Evolutionary conservation across 2,113 vertebrate genomes (phyloP).

Genomic region (Paratilapia polleni): DNA sequence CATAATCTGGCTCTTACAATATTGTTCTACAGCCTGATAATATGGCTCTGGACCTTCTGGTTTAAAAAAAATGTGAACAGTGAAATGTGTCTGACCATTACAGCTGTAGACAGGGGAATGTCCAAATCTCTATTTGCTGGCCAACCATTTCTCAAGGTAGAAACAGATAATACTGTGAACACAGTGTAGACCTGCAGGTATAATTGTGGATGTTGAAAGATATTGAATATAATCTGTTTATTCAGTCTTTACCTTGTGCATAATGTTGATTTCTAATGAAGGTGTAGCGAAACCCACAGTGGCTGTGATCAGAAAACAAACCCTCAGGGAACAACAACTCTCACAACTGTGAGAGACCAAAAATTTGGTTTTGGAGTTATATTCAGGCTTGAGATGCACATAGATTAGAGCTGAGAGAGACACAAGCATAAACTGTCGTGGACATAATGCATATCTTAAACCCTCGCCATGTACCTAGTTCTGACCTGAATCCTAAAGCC

Average conservation of each 20-base stretch:
- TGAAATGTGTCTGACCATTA: background rate
- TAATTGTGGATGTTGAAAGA: constrained; percentile 11
- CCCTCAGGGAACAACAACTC: constrained; percentile 28
- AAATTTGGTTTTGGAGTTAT: constrained; percentile 20
- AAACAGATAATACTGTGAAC: constrained; percentile 4
- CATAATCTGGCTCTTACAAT: background rate
- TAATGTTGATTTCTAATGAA: constrained; percentile 58
- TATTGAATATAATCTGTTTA: constrained; percentile 28
- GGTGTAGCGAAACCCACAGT: constrained; percentile 32
- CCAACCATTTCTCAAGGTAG: background rate
- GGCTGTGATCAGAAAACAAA: constrained; percentile 30
- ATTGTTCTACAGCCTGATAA: background rate
- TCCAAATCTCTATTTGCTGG: background rate
- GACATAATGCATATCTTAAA: background rate
- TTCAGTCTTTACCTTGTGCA: constrained; percentile 49
- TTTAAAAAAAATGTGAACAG: background rate
- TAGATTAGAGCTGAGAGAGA: background rate
- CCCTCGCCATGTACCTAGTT: background rate
- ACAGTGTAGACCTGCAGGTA: background rate
- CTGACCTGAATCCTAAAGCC: background rate
- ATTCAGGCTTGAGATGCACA: constrained; percentile 14
- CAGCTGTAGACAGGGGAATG: background rate
- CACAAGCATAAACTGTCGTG: background rate
- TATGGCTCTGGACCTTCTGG: background rate
- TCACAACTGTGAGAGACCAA: constrained; percentile 15